These are phyloP conservation scores for Procambarus virginalis DNA, from an alignment of 1,140 invertebrate species.

Conservation along the genomic window DNA sequence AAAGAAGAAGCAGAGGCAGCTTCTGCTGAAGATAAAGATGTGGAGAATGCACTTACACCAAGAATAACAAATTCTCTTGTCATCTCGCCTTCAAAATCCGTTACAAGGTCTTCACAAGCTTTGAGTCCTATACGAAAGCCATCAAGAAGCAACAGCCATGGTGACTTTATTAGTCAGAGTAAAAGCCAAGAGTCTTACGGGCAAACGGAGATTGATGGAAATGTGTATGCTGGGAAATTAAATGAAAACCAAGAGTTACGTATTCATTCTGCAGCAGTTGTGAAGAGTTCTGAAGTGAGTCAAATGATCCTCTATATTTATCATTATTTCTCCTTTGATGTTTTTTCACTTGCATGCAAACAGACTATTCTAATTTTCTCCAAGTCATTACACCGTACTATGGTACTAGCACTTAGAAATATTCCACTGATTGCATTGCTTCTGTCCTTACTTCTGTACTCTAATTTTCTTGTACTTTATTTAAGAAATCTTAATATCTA, in stretches of 20 bases:
- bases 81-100: slow-evolving; percentile 34
- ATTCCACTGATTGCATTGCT: too few species aligned
- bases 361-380: not conserved
- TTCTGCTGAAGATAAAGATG: not conserved
- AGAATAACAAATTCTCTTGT: slow-evolving; percentile 30
- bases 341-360: not conserved
- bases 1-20: not conserved
- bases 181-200: not conserved
- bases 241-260: slow-evolving; percentile 22
- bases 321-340: not conserved
- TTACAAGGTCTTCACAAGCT: slow-evolving; percentile 10
- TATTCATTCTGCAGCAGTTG: slow-evolving; percentile 42
- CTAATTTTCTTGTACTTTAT: too few species aligned
- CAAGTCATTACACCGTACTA: not conserved
- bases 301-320: not conserved
- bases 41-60: not conserved
- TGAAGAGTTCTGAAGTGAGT: slow-evolving; percentile 37
- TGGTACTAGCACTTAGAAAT: not conserved
- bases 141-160: not conserved
- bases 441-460: too few species aligned
- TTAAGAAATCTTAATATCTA: too few species aligned
- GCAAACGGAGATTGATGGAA: not conserved
- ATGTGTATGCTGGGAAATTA: slow-evolving; percentile 1
- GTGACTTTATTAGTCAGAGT: slow-evolving; percentile 7
- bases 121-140: slow-evolving; percentile 37